A percentile compares a stretch with the other conserved stretches of the same genome.
These are phyloP conservation scores for Vandiemenella viatica DNA, from an alignment of 2,888 invertebrate species.

Conservation along the genomic window DNA sequence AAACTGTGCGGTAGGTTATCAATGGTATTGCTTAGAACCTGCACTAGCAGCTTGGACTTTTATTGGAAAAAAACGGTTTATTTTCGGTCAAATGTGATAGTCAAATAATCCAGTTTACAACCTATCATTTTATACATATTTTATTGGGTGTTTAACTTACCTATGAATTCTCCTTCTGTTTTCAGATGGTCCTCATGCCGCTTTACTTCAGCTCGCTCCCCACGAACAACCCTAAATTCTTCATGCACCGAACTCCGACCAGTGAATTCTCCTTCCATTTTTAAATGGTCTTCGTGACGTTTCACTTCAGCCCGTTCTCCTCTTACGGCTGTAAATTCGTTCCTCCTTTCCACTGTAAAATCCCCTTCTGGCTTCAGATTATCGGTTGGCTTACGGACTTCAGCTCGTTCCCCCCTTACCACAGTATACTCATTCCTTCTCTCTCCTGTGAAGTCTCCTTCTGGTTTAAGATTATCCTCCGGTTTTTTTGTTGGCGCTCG, in stretches of 20 bases:
- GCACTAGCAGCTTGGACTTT: too few species aligned
- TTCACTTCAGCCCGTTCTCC: constrained; percentile 46
- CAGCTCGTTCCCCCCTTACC: constrained; percentile 25
- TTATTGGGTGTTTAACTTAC: constrained; percentile 4
- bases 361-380: constrained; percentile 47
- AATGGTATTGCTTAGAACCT: too few species aligned
- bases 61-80: not conserved
- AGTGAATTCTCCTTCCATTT: constrained; percentile 23
- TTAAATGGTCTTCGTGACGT: constrained; percentile 44
- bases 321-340: constrained; percentile 26
- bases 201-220: constrained; percentile 44
- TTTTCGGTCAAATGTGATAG: not conserved
- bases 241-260: constrained; percentile 8
- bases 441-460: constrained; percentile 32
- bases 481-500: constrained; percentile 8
- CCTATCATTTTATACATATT: too few species aligned
- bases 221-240: constrained; percentile 29
- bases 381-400: constrained; percentile 16
- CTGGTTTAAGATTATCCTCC: constrained; percentile 34
- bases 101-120: too few species aligned
- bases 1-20: too few species aligned
- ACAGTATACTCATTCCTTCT: constrained; percentile 12
- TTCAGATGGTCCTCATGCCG: constrained; percentile 44
- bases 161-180: constrained; percentile 23
- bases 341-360: constrained; percentile 14